These are phyloP conservation scores for Danaus melanippus DNA, from an alignment of 1,140 invertebrate species.

Conservation along the genomic window DNA sequence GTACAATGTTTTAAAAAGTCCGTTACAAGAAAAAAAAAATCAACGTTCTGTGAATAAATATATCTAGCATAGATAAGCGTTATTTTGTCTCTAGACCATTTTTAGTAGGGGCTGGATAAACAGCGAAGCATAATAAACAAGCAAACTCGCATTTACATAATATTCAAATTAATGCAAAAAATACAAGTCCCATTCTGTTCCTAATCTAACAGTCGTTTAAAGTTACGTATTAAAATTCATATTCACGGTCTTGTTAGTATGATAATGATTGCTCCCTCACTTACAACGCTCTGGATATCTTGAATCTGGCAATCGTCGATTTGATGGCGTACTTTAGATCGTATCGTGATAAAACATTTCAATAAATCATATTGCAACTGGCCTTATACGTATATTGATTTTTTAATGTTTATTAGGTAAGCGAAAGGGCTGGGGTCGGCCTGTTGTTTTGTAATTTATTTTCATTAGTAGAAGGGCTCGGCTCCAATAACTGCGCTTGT, in stretches of 20 bases:
- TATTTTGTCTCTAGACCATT: neutral
- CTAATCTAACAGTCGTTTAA: constrained; percentile 51
- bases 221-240: constrained; percentile 55
- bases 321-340: constrained; percentile 58
- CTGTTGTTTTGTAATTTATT: constrained; percentile 57
- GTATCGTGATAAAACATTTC: constrained; percentile 61
- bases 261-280: constrained; percentile 54
- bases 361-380: constrained; percentile 57
- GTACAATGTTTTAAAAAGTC: too few relatives aligned
- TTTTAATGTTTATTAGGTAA: constrained; percentile 62
- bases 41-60: too few relatives aligned
- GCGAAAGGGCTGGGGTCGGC: constrained; percentile 43
- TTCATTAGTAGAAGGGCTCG: constrained; percentile 43
- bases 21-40: too few relatives aligned
- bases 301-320: constrained; percentile 46
- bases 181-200: constrained; percentile 27
- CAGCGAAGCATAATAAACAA: constrained; percentile 41
- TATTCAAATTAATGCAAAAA: constrained; percentile 55
- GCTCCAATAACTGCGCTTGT: constrained; percentile 17
- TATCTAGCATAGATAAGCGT: too few relatives aligned
- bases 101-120: constrained; percentile 10
- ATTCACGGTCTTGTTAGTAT: constrained; percentile 60
- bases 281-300: constrained; percentile 12
- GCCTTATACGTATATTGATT: constrained; percentile 60
- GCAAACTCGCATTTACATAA: constrained; percentile 46